phyloP scores from a whole-genome alignment of 2,113 vertebrate genomes.

The Trogon surrucura region DNA sequence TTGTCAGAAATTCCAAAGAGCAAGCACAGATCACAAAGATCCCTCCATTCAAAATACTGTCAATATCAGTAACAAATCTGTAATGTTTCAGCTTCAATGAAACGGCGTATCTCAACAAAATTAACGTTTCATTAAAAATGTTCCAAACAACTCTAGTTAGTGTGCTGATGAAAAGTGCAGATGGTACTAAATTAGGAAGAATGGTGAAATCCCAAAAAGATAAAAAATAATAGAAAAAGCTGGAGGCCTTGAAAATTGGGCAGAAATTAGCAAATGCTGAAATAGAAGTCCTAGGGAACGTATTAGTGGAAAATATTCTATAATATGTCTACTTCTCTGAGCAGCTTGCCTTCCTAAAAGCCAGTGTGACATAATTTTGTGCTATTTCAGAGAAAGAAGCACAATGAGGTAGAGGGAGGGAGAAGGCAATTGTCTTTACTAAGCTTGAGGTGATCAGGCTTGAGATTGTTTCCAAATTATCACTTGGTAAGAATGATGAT shows the following conservation, averaged over 20 bases:
- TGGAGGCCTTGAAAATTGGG: background rate
- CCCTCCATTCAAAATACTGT: background rate
- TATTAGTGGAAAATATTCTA: background rate
- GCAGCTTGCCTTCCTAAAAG: background rate
- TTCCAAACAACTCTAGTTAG: constrained; percentile 32
- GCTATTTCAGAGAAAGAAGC: background rate
- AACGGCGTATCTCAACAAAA: constrained; percentile 26
- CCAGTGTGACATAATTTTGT: background rate
- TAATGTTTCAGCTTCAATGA: background rate
- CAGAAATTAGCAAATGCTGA: background rate
- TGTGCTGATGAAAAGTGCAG: constrained; percentile 53
- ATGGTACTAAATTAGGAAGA: constrained; percentile 47
- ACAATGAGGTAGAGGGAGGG: background rate
- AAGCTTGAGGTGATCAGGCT: background rate
- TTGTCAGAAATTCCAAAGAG: background rate
- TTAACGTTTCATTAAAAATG: constrained; percentile 34
- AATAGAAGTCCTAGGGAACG: background rate
- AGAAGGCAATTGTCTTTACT: background rate
- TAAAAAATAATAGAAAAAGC: constrained; percentile 1
- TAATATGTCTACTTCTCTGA: background rate
- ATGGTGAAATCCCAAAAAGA: constrained; percentile 8
- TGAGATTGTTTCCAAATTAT: background rate
- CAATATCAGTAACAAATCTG: background rate
- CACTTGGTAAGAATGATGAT: background rate
- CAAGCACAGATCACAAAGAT: background rate